Evolutionary conservation across 2,797 vertebrate species (phyloP).

Genomic region (Spheniscus humboldti): DNA sequence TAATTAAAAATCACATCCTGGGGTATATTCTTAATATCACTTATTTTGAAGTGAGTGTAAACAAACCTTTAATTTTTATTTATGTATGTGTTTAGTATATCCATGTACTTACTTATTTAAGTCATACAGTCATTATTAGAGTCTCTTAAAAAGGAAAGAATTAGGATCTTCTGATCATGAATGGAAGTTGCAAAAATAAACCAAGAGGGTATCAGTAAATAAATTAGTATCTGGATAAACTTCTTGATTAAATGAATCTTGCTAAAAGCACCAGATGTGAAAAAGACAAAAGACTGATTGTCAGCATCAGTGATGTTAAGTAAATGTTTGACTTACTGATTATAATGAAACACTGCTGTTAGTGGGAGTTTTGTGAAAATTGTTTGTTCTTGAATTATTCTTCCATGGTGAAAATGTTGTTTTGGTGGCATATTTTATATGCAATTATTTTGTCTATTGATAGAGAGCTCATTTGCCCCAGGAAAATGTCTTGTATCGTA

Average conservation of each 20-base stretch:
- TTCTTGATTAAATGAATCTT: conserved; percentile 58
- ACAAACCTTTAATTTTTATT: not conserved
- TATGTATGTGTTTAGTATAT: not conserved
- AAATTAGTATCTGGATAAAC: conserved; percentile 44
- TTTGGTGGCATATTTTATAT: not conserved
- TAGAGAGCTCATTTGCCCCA: not conserved
- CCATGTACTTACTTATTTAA: not conserved
- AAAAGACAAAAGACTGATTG: conserved; percentile 53
- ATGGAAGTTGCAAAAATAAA: conserved; percentile 28
- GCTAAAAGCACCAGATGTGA: conserved; percentile 35
- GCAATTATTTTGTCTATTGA: not conserved
- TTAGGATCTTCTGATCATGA: conserved; percentile 29
- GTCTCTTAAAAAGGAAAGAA: not conserved
- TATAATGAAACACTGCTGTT: conserved; percentile 34
- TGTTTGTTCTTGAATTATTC: conserved; percentile 33
- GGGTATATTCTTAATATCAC: not conserved
- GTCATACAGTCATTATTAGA: not conserved
- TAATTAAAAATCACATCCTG: not conserved
- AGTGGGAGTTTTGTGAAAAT: conserved; percentile 6
- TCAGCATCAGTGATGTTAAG: conserved; percentile 20
- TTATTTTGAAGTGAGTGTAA: not conserved
- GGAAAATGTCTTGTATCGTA: not conserved
- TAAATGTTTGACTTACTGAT: conserved; percentile 51
- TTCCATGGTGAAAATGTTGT: conserved; percentile 14
- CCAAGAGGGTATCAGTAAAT: conserved; percentile 20